These are phyloP conservation scores for Apis cerana DNA, from an alignment of 1,140 invertebrate genomes.

Conservation along the genomic window DNA sequence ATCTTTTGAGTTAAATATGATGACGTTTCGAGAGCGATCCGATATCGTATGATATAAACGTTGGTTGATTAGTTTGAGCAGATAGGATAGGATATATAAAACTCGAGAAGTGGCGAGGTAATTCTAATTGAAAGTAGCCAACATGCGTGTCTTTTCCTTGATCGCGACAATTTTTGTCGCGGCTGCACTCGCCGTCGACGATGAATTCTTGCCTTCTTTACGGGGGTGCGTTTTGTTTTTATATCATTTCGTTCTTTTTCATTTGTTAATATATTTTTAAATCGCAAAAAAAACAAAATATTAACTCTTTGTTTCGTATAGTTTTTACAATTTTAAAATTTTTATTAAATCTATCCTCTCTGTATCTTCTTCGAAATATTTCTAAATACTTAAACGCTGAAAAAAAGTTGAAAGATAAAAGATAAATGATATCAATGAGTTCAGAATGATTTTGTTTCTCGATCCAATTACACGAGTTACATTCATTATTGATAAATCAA, in stretches of 20 bases:
- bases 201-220: conserved; percentile 22
- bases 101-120: neutral
- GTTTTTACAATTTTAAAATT: too few relatives aligned
- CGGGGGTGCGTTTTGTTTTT: conserved; percentile 17
- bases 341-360: too few relatives aligned
- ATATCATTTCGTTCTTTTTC: neutral
- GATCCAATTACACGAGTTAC: too few relatives aligned
- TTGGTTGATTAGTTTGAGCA: neutral
- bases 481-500: too few relatives aligned
- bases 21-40: neutral
- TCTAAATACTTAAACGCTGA: too few relatives aligned
- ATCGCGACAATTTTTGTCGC: conserved; percentile 85
- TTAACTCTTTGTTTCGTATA: too few relatives aligned
- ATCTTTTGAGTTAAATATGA: neutral
- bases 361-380: too few relatives aligned
- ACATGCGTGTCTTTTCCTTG: conserved; percentile 84
- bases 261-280: too few relatives aligned
- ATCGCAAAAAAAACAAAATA: too few relatives aligned
- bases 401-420: too few relatives aligned
- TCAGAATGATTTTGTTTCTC: too few relatives aligned
- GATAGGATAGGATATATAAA: conserved; percentile 64
- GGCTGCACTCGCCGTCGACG: neutral
- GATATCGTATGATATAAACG: neutral
- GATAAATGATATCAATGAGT: too few relatives aligned
- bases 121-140: neutral